These are phyloP conservation scores for Drosophila paramelanica DNA, from an alignment of 2,888 invertebrate species.

Conservation along the genomic window DNA sequence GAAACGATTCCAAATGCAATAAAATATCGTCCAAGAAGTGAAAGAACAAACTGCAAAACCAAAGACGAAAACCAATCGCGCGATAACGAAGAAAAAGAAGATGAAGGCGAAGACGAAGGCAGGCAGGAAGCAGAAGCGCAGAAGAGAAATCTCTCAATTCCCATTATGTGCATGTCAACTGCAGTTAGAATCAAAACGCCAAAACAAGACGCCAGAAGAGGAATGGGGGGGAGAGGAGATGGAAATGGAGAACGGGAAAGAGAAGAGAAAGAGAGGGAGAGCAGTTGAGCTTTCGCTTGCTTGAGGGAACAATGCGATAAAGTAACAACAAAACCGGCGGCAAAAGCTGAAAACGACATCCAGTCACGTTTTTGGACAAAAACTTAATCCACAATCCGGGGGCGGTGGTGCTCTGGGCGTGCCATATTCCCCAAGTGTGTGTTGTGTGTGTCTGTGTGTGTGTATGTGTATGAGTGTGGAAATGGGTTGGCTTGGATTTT, in stretches of 20 bases:
- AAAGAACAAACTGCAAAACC: constrained; percentile 27
- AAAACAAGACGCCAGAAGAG: constrained; percentile 43
- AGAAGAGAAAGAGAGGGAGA: background rate
- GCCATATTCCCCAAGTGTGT: background rate
- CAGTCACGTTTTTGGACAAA: constrained; percentile 78
- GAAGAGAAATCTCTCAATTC: constrained; percentile 77
- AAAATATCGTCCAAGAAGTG: constrained; percentile 61
- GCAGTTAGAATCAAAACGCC: constrained; percentile 78
- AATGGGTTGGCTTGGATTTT: constrained; percentile 18
- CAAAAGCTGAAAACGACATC: constrained; percentile 78
- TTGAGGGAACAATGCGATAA: constrained; percentile 68
- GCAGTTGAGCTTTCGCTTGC: constrained; percentile 40
- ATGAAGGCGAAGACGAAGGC: constrained; percentile 1
- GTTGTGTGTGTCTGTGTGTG: constrained; percentile 2
- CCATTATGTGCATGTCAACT: constrained; percentile 81
- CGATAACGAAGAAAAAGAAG: constrained; percentile 55
- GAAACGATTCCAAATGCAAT: constrained; percentile 75
- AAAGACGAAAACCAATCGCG: constrained; percentile 71
- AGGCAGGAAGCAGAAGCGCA: constrained; percentile 24
- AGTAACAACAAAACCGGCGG: constrained; percentile 54
- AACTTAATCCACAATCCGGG: constrained; percentile 72
- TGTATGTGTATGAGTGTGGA: constrained; percentile 9
- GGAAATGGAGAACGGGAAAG: background rate
- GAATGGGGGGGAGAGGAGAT: background rate
- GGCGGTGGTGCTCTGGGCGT: constrained; percentile 13